Evolutionary conservation across 2,797 vertebrate species (phyloP), one percentile per base, ranked within the genome.

Genomic region (Nothura maculosa): DNA sequence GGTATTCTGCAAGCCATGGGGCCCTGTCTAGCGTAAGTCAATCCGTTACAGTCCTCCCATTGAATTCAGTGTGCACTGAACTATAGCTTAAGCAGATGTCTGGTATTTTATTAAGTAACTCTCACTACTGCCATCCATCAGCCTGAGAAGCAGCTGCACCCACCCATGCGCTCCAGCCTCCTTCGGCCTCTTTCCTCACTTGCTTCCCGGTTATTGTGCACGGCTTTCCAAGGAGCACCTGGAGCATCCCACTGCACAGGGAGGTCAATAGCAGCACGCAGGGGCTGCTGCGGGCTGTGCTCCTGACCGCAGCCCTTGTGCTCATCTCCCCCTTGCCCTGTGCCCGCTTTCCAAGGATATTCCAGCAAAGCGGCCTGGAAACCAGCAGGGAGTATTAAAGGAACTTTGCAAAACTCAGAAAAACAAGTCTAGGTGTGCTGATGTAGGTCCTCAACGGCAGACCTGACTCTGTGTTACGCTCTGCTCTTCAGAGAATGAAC

Each of bases 361-460:
- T 38, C 67, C 34, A n/a, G 22, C n/a, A 13, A 52, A 28, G 27
- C 27, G 10, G 5, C 0, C 4, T 34, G 34, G 73, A 32, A 4
- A 16, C 54, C 13, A 4, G 18, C 54, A 14, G 32, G 1, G 4
- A 30, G 2, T 22, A 30, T 61, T 42, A 55, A 18, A 47, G 0
- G 6, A 64, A 12, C 9, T 1, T 15, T 32, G n/a, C 27, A 32
- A 16, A 55, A 30, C 34, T 13, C 11, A 18, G 28, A 15, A 30
- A 12, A 58, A 16, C 34, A 7, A 10, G 9, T 24, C 57, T 63
- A 28, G 0, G 2, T 8, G 60, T 18, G 42, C 17, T 30, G 1
- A 0, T 1, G 12, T 4, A 83, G 63, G 16, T 20, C 25, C 34
- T 3, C 19, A 48, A 30, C 20, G 38, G 22, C 70, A 57, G 36